phyloP scores from a whole-genome alignment of 2,113 vertebrate genomes.

The Xyrauchen texanus region DNA sequence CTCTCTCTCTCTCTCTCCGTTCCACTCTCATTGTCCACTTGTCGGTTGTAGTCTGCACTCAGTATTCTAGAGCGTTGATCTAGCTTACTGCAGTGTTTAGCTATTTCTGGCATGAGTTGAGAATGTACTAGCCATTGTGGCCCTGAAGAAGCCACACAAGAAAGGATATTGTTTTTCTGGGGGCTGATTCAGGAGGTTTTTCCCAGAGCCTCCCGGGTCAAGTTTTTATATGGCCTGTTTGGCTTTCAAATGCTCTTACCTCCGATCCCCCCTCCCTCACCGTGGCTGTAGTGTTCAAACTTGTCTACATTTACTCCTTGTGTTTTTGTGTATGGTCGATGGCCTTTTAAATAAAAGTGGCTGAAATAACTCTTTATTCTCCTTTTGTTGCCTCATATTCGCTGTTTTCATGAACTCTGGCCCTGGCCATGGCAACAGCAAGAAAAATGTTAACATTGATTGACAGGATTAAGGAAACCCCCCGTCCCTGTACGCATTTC shows the following conservation, averaged over 20 bases:
- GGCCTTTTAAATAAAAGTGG: slow-evolving; percentile 90
- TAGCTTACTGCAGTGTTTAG: slow-evolving; percentile 82
- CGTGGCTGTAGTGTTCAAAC: slow-evolving; percentile 89
- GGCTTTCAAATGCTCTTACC: slow-evolving; percentile 91
- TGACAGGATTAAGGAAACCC: slow-evolving; percentile 97
- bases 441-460: slow-evolving; percentile 99
- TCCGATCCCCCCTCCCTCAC: slow-evolving; percentile 78
- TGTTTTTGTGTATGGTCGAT: slow-evolving; percentile 96
- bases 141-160: slow-evolving; percentile 81
- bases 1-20: neutral
- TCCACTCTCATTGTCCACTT: neutral
- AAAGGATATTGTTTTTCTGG: slow-evolving; percentile 89
- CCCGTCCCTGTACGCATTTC: slow-evolving; percentile 93
- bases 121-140: slow-evolving; percentile 90
- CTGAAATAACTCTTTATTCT: slow-evolving; percentile 99
- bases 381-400: slow-evolving; percentile 98
- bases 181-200: slow-evolving; percentile 92
- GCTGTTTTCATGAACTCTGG: slow-evolving; percentile 99
- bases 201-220: slow-evolving; percentile 99
- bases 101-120: slow-evolving; percentile 87
- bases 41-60: slow-evolving; percentile 48
- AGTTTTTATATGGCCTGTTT: slow-evolving; percentile 96
- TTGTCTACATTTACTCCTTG: slow-evolving; percentile 97
- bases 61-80: slow-evolving; percentile 81
- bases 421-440: slow-evolving; percentile 98